Conservation (phyloP, 2,888 invertebrate genomes). For the Drosophila pseudotakahashii region DNA sequence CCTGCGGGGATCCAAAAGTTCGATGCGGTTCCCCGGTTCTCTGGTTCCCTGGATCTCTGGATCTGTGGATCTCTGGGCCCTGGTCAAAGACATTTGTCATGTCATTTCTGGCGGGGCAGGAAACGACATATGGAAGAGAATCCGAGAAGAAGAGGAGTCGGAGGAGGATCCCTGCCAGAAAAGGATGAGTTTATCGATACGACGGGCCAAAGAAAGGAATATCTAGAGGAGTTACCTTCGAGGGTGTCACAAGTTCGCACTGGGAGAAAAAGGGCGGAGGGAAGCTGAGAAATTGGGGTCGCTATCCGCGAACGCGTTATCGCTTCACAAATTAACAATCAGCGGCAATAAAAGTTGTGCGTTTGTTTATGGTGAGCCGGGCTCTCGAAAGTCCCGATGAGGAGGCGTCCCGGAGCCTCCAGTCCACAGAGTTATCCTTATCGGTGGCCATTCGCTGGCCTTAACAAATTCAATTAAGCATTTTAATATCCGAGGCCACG, state of each 20-base stretch:
- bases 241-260: constrained; percentile 75
- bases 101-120: constrained; percentile 81
- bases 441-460: constrained; percentile 55
- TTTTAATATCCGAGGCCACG: constrained; percentile 75
- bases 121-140: constrained; percentile 69
- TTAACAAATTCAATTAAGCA: constrained; percentile 80
- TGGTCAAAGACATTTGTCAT: constrained; percentile 82
- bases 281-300: constrained; percentile 61
- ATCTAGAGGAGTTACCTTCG: constrained; percentile 29
- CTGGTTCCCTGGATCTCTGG: constrained; percentile 40
- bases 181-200: constrained; percentile 76
- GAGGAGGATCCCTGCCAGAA: constrained; percentile 31
- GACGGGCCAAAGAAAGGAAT: constrained; percentile 48
- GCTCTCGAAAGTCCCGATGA: constrained; percentile 3
- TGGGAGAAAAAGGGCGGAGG: constrained; percentile 7
- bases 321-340: constrained; percentile 83
- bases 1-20: constrained; percentile 56
- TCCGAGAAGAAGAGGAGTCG: constrained; percentile 14
- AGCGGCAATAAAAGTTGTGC: constrained; percentile 78
- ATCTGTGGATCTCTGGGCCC: constrained; percentile 32
- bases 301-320: constrained; percentile 68
- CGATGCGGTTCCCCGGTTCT: constrained; percentile 29
- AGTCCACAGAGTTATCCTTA: constrained; percentile 41
- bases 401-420: constrained; percentile 11
- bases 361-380: constrained; percentile 72